Percentiles rank a stretch among this genome's conserved stretches.
Conservation (phyloP, 2,888 invertebrate species). For the Epinotia nisella region DNA sequence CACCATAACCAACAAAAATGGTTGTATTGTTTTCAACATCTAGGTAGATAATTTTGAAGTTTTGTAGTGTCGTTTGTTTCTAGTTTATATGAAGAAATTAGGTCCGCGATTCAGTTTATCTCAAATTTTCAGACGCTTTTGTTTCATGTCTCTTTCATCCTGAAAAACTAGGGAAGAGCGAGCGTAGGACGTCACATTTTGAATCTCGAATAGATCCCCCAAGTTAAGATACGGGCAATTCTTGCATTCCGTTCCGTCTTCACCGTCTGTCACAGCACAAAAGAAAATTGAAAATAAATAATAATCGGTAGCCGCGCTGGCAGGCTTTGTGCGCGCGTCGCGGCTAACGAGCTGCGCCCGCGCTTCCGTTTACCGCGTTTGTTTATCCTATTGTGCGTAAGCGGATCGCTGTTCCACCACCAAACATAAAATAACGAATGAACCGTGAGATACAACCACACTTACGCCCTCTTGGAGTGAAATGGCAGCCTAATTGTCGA, state of each 20-base stretch:
- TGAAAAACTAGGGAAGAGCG: background rate
- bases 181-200: background rate
- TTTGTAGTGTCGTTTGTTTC: too few species aligned
- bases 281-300: constrained; percentile 53
- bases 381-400: constrained; percentile 75
- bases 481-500: constrained; percentile 43
- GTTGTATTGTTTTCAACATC: too few species aligned
- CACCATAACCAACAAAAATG: too few species aligned
- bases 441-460: background rate
- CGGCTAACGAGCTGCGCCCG: constrained; percentile 14
- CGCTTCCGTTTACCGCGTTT: constrained; percentile 79
- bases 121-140: background rate
- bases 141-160: background rate
- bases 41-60: too few species aligned
- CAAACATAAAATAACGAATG: background rate
- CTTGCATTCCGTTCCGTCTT: background rate
- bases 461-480: background rate
- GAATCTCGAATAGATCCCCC: background rate
- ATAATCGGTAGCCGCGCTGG: constrained; percentile 53
- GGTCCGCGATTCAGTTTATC: too few species aligned
- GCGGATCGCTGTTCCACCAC: constrained; percentile 63
- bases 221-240: constrained; percentile 3
- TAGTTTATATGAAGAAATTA: background rate
- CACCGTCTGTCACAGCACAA: constrained; percentile 41
- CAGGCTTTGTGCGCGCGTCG: constrained; percentile 56